A percentile compares a stretch with the other conserved stretches of the same genome.
phyloP scores from a whole-genome alignment of 2,797 vertebrate genomes.

The Aquila chrysaetos region DNA sequence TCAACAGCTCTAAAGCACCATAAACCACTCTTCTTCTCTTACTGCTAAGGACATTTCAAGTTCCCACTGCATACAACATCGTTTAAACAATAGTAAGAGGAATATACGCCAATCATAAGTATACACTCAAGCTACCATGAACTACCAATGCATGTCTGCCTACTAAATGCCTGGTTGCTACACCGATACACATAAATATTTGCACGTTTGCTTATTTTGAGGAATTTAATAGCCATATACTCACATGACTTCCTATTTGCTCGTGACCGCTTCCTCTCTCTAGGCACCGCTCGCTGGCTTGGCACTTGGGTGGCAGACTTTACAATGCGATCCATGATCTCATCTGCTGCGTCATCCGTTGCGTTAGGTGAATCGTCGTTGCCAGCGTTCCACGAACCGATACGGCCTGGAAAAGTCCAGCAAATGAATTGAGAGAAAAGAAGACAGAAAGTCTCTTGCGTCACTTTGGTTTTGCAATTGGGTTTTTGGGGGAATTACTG shows the following conservation, averaged over 20 bases:
- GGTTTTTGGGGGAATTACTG: neutral
- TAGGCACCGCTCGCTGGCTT: constrained; percentile 86
- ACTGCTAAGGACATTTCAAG: neutral
- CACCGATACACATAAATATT: fast-evolving
- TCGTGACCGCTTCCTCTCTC: constrained; percentile 91
- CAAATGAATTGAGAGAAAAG: neutral
- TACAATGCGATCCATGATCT: constrained; percentile 98
- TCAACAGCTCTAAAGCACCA: neutral
- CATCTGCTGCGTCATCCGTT: constrained; percentile 90
- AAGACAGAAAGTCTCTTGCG: neutral
- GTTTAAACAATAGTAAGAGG: neutral
- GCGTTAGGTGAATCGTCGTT: constrained; percentile 83
- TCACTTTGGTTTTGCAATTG: neutral
- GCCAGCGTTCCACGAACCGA: constrained; percentile 82
- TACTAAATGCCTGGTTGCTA: neutral
- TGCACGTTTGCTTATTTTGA: neutral
- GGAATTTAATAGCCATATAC: constrained; percentile 43
- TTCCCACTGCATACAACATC: neutral
- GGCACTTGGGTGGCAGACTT: constrained; percentile 96
- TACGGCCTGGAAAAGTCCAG: constrained; percentile 75
- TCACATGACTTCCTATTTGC: constrained; percentile 95
- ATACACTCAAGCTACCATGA: neutral
- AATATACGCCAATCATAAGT: neutral
- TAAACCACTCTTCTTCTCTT: neutral
- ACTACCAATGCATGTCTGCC: neutral